phyloP scores from a whole-genome alignment of 2,888 invertebrate species.

The Macroteleia sp. region DNA sequence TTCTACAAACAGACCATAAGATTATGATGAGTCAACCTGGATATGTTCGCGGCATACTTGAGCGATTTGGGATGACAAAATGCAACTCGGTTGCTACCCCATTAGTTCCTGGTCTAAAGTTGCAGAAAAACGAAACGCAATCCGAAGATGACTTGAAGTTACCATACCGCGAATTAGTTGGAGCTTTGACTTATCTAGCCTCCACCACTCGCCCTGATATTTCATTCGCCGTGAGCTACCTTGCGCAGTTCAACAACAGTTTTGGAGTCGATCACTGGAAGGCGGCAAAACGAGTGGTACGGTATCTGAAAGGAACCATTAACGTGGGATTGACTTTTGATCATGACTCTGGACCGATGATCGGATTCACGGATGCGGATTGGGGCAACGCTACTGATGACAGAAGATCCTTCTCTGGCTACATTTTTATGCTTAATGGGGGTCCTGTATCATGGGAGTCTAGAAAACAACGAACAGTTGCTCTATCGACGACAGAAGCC shows the following conservation, averaged over 20 bases:
- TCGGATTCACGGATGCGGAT: conserved; percentile 68
- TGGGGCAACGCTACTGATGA: conserved; percentile 65
- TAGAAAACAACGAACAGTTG: conserved; percentile 50
- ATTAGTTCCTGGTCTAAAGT: conserved; percentile 16
- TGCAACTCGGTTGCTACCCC: conserved; percentile 22
- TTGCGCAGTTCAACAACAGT: conserved; percentile 51
- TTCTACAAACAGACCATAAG: too few relatives aligned
- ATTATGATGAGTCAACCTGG: too few relatives aligned
- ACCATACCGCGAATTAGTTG: conserved; percentile 45
- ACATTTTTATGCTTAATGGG: conserved; percentile 52
- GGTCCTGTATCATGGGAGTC: conserved; percentile 59
- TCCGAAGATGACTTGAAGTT: conserved; percentile 4
- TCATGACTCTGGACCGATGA: conserved; percentile 48
- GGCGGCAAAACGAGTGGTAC: conserved; percentile 20
- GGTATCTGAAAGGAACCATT: too few relatives aligned
- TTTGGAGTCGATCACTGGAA: conserved; percentile 25
- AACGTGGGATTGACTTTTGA: too few relatives aligned
- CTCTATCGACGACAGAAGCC: not conserved
- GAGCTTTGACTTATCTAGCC: conserved; percentile 49
- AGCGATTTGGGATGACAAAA: conserved; percentile 9
- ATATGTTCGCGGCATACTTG: too few relatives aligned
- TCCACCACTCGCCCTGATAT: conserved; percentile 51
- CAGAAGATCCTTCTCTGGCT: conserved; percentile 67
- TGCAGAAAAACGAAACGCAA: conserved; percentile 16
- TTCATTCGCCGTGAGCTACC: conserved; percentile 36